Conservation (phyloP, 2,113 vertebrate genomes). For the Gobius niger region DNA sequence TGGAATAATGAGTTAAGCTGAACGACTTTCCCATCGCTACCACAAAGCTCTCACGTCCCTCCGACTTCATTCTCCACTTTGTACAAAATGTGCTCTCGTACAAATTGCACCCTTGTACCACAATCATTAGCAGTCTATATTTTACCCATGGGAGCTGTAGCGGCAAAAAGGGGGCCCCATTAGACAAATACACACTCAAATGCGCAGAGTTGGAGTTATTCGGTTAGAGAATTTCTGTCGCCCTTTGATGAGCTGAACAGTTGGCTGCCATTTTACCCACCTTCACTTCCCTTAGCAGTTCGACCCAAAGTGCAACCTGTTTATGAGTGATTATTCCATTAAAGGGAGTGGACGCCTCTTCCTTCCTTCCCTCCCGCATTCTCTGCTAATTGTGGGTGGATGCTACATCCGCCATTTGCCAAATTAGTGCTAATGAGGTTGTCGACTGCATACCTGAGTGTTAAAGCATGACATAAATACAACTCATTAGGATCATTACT, state of each 20-base stretch:
- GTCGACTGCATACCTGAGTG: conserved; percentile 53
- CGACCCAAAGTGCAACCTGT: conserved; percentile 36
- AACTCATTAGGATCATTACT: conserved; percentile 63
- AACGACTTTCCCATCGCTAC: conserved; percentile 26
- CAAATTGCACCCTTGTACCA: conserved; percentile 51
- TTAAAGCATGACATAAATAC: conserved; percentile 54
- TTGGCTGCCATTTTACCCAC: conserved; percentile 14
- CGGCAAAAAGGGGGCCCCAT: conserved; percentile 29
- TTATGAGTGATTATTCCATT: conserved; percentile 38
- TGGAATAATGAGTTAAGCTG: conserved; percentile 44
- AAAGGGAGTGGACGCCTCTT: conserved; percentile 9
- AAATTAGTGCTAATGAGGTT: conserved; percentile 67
- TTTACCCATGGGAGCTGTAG: conserved; percentile 49
- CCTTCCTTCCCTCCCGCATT: conserved; percentile 4
- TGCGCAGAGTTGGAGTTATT: conserved; percentile 34
- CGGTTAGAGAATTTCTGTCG: conserved; percentile 7
- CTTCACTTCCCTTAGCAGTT: conserved; percentile 31
- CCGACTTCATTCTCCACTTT: conserved; percentile 21
- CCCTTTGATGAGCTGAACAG: conserved; percentile 42
- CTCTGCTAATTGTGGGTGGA: conserved; percentile 56
- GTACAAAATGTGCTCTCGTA: conserved; percentile 40
- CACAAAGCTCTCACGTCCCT: conserved; percentile 14
- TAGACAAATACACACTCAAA: conserved; percentile 46
- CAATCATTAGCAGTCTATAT: conserved; percentile 55
- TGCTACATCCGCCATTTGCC: conserved; percentile 49